These are phyloP conservation scores for Megaleporinus macrocephalus DNA, from an alignment of 2,113 vertebrate species.

Conservation along the genomic window DNA sequence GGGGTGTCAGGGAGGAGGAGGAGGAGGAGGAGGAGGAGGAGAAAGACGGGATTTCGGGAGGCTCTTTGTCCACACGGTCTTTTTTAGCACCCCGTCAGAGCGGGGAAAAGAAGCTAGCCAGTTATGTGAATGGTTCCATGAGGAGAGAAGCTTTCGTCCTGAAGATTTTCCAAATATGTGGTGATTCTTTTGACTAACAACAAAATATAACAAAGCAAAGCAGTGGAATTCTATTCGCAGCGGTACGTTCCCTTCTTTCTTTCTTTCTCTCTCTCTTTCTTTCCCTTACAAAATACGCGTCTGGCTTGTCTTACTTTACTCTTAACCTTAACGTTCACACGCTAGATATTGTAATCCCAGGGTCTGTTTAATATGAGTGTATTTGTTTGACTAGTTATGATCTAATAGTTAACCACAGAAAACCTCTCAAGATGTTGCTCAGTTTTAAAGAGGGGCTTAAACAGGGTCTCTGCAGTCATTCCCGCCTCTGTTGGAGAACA, in stretches of 20 bases:
- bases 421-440: too few species aligned
- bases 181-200: conserved; percentile 17
- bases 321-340: too few species aligned
- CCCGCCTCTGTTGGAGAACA: conserved; percentile 41
- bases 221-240: conserved; percentile 14
- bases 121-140: conserved; percentile 61
- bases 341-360: not conserved
- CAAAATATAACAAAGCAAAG: not conserved
- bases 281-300: not conserved
- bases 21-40: conserved; percentile 45
- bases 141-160: conserved; percentile 30
- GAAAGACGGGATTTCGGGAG: conserved; percentile 62
- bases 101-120: conserved; percentile 46
- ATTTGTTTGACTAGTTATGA: too few species aligned
- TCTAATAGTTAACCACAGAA: too few species aligned
- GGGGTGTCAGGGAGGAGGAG: conserved; percentile 61
- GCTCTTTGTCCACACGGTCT: conserved; percentile 73
- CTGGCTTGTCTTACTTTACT: not conserved
- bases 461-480: not conserved
- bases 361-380: not conserved
- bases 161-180: conserved; percentile 37
- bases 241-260: conserved; percentile 22
- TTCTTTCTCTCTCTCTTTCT: too few species aligned
- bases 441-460: too few species aligned
- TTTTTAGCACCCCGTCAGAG: conserved; percentile 54